A percentile compares a stretch with the other conserved stretches of the same genome.
These are phyloP conservation scores for Tubulanus polymorphus DNA, from an alignment of 2,888 invertebrate genomes.

Conservation along the genomic window DNA sequence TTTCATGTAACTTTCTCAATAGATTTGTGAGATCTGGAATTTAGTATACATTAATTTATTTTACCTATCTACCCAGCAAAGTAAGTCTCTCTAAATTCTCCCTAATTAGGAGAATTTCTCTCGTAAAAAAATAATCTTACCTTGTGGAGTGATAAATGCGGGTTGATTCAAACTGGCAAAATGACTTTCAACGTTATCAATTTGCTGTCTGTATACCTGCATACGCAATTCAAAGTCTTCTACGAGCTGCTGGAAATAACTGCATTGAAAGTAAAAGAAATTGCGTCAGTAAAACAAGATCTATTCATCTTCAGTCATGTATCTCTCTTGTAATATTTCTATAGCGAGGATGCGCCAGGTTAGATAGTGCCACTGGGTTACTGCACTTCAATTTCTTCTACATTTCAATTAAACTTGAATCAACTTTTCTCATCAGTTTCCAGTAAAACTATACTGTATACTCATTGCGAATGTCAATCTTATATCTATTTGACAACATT, in stretches of 20 bases:
- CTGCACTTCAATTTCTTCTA: too few relatives aligned
- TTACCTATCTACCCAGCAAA: too few relatives aligned
- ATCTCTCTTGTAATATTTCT: neutral
- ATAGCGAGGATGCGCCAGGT: neutral
- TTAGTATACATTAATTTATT: too few relatives aligned
- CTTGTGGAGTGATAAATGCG: slow-evolving; percentile 65
- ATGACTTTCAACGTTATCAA: slow-evolving; percentile 70
- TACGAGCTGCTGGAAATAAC: slow-evolving; percentile 65
- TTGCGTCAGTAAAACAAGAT: too few relatives aligned
- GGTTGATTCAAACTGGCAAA: slow-evolving; percentile 66
- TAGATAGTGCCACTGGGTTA: neutral
- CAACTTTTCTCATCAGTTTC: too few relatives aligned
- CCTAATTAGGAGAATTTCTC: neutral
- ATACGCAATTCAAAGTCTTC: slow-evolving; percentile 69
- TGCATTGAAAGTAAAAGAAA: too few relatives aligned
- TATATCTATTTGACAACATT: too few relatives aligned
- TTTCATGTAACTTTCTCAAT: slow-evolving; percentile 78
- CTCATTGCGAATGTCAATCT: too few relatives aligned
- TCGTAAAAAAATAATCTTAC: too few relatives aligned
- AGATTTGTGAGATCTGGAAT: slow-evolving; percentile 72
- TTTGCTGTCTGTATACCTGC: slow-evolving; percentile 65
- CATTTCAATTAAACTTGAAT: too few relatives aligned
- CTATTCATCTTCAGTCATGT: neutral
- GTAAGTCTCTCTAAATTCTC: too few relatives aligned
- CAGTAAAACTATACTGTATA: too few relatives aligned